Evolutionary conservation across 2,113 vertebrate genomes (phyloP), one percentile per base, ranked within the genome.

Genomic region (Gnathonemus longibarbis): DNA sequence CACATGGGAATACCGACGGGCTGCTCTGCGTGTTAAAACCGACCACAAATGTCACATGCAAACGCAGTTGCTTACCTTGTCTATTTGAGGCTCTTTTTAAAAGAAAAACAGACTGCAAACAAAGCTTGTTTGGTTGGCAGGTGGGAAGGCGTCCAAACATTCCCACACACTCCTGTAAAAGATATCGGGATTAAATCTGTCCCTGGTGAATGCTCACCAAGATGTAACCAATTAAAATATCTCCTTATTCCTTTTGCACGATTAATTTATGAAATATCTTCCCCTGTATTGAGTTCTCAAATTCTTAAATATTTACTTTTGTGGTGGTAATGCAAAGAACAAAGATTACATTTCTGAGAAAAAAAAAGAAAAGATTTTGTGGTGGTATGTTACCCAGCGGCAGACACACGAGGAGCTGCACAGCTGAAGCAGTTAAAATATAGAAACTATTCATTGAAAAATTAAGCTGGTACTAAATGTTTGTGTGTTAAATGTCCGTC

Each of bases 81-180:
- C 3, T 0, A 89, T 66, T 94, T 94, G 93, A 91, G 93, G 87
- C 84, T 56, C 93, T 93, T 93, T 93, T 92, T 5, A 19, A 39
- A 45, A 10, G 58, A 53, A 19, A 45, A 21, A 66, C 50, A 52
- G 11, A 42, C 87, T 27, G 92, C 93, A 94, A 95, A 95, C 93
- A 93, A 19, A 48, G 90, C 88, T 53, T 90, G 90, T 87, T 90
- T 91, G 88, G 52, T 84, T 91, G 74, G 84, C 90, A 13, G 66
- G 90, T 91, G 92, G 91, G 91, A 90, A 85, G 70, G 91, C 91
- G 93, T 94, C 94, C 92, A 91, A 89, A 90, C 91, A 15, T 89
- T 15, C 53, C 91, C 90, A 90, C 77, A 93, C 93, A 92, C 88
- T 89, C 90, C 89, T 84, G 91, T 89, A 88, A 50, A 88, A 83